phyloP scores from a whole-genome alignment of 2,113 vertebrate species.

The Eleginops maclovinus region DNA sequence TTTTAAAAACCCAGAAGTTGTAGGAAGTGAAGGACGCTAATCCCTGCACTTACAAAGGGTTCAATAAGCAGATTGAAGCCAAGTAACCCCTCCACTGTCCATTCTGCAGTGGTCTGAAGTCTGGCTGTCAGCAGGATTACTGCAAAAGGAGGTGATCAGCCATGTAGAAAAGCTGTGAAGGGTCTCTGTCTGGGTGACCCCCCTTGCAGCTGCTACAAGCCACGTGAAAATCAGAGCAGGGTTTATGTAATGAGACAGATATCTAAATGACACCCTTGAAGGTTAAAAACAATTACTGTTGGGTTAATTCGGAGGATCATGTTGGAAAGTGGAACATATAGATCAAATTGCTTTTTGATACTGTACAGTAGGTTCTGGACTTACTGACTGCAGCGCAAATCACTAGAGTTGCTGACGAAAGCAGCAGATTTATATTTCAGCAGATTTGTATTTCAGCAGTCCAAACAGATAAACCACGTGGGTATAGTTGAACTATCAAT shows the following conservation, averaged over 20 bases:
- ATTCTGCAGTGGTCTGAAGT: constrained; percentile 28
- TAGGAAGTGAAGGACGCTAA: constrained; percentile 19
- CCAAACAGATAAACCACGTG: not conserved
- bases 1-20: constrained; percentile 22
- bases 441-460: constrained; percentile 16
- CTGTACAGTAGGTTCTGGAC: not conserved
- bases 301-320: constrained; percentile 11
- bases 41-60: constrained; percentile 31
- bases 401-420: constrained; percentile 7
- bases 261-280: constrained; percentile 17
- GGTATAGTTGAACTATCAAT: not conserved
- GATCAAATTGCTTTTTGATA: constrained; percentile 16
- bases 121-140: constrained; percentile 53
- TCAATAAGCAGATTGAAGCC: constrained; percentile 42
- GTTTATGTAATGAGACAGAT: constrained; percentile 24
- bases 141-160: constrained; percentile 50
- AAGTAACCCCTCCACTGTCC: constrained; percentile 24
- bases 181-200: constrained; percentile 14
- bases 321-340: constrained; percentile 13
- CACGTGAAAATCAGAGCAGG: constrained; percentile 19
- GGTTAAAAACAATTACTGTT: constrained; percentile 37
- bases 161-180: constrained; percentile 63
- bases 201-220: constrained; percentile 48
- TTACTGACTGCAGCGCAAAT: constrained; percentile 6
- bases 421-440: constrained; percentile 27